Conservation (phyloP, 2,797 vertebrate species). For the Nyctibius grandis region DNA sequence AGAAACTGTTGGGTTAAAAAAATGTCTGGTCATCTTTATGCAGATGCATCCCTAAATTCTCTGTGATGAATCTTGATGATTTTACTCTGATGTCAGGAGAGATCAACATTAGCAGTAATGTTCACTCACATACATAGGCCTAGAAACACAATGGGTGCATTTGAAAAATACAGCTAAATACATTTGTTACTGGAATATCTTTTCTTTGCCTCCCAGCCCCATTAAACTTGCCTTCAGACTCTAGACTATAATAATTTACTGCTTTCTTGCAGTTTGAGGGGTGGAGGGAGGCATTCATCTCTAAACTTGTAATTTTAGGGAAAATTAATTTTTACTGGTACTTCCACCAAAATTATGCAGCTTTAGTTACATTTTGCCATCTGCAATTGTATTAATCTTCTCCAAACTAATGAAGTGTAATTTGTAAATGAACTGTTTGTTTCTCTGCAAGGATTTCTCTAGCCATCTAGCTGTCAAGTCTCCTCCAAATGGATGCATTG, state of each 20-base stretch:
- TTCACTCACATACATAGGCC: not conserved
- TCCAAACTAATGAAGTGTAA: constrained; percentile 39
- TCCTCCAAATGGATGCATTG: not conserved
- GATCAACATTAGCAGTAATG: not conserved
- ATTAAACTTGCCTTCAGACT: not conserved
- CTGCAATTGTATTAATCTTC: constrained; percentile 31
- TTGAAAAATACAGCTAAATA: not conserved
- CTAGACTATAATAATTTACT: not conserved
- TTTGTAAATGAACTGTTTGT: constrained; percentile 57
- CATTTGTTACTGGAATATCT: not conserved
- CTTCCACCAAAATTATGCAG: not conserved
- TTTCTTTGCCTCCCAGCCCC: not conserved
- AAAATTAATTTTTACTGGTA: constrained; percentile 44
- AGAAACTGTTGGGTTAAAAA: not conserved
- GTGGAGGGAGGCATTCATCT: not conserved
- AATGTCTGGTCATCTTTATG: not conserved
- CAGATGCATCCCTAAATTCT: not conserved
- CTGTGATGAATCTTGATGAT: not conserved
- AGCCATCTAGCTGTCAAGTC: not conserved
- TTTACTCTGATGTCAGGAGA: not conserved
- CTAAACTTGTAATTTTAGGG: constrained; percentile 17
- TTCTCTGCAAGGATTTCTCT: not conserved
- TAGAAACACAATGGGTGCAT: not conserved
- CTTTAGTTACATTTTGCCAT: constrained; percentile 49
- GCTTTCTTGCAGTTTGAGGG: not conserved